Evolutionary conservation across 1,140 invertebrate genomes (phyloP), one percentile per base, ranked within the genome.

Genomic region (Maniola jurtina): DNA sequence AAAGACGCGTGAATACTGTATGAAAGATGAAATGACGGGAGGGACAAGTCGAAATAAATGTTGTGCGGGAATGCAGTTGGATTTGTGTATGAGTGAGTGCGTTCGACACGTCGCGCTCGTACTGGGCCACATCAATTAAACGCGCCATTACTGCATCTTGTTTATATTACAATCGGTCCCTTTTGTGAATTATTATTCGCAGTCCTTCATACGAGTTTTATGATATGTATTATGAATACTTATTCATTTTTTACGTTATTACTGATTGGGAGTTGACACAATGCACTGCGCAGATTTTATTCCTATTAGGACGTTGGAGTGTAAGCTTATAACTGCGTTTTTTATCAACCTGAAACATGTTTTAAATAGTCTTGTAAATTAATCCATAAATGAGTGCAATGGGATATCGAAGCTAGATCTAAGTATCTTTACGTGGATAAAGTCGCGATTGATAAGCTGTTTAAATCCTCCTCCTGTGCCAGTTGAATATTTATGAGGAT

Each of bases 171-270:
- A 83, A 85, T 86, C 79, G 79, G 48, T 71, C 75, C 75, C 80
- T 61, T 86, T 79, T 81, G 84, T 84, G 80, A 85, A 84, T 83
- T 80, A 84, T 83, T 80, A 79, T 84, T 84, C 78, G 77, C 80
- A 73, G 79, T 79, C 76, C 81, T 84, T 83, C 79, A 84, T 86
- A 86, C 80, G 83, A 82, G 79, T 73, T 58, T 79, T 81, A 81
- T 78, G 83, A 86, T 45, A 45, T 45, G 25, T 25, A 25, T 25
- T 2, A 25, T 4, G n/a, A n/a, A n/a, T n/a, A n/a, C n/a, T n/a
- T n/a, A 25, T 25, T 25, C 25, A 25, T 25, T 25, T 25, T 25
- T 25, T 25, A 4, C 25, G 25, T 25, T 25, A 25, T 25, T 25
- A 25, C 25, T 25, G 25, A 25, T 25, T 25, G 25, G 4, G 25